These are phyloP conservation scores for Coelopa pilipes DNA, from an alignment of 2,888 invertebrate genomes.

Conservation along the genomic window DNA sequence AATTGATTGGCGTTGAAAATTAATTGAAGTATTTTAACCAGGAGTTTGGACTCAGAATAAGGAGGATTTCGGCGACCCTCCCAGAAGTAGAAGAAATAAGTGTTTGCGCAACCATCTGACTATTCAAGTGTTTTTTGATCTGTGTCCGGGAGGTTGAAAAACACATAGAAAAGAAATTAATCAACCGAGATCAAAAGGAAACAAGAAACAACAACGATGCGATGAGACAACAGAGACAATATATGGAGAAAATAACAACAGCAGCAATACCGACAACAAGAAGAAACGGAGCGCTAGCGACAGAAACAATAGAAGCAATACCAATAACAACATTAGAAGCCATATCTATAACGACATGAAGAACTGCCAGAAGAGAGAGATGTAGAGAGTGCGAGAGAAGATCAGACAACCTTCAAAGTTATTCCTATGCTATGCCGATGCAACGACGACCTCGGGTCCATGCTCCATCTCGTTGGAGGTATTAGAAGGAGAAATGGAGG, in stretches of 20 bases:
- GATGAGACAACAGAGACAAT: neutral
- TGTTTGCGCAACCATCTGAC: neutral
- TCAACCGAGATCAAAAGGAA: neutral
- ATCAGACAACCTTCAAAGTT: constrained; percentile 17
- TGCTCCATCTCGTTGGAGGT: neutral
- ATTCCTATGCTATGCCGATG: neutral
- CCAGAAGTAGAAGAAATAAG: neutral
- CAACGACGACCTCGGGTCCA: constrained; percentile 1
- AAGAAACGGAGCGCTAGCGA: no score
- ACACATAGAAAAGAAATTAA: constrained; percentile 15
- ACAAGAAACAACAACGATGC: neutral
- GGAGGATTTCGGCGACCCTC: neutral
- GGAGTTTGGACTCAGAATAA: neutral
- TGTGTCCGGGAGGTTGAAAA: constrained; percentile 2
- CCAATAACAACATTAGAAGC: no score
- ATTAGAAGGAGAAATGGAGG: neutral
- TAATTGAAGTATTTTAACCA: no score
- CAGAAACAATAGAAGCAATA: no score
- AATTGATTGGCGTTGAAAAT: no score
- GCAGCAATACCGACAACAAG: no score
- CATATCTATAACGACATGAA: no score
- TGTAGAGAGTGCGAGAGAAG: neutral
- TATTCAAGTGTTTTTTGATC: neutral
- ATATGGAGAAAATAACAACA: no score
- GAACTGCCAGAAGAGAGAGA: neutral